phyloP scores from a whole-genome alignment of 2,113 vertebrate species.

The Pomatostomus ruficeps region DNA sequence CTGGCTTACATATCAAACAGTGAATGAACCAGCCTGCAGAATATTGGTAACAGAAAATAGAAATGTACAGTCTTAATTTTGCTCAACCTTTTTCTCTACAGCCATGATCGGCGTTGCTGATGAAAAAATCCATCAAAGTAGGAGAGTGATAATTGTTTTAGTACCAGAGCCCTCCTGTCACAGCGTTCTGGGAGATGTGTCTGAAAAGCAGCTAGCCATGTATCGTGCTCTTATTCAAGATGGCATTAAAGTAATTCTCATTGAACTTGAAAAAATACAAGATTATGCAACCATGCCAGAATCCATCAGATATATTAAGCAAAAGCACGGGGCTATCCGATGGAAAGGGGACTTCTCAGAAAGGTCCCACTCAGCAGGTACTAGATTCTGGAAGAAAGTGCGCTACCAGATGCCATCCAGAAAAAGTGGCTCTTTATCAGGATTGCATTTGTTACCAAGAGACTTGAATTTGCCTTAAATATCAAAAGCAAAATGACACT shows the following conservation, averaged over 20 bases:
- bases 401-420: conserved; percentile 85
- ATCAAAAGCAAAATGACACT: background rate
- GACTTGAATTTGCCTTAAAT: background rate
- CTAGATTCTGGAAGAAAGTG: conserved; percentile 88
- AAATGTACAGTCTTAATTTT: background rate
- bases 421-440: background rate
- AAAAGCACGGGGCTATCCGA: conserved; percentile 79
- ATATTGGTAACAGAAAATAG: background rate
- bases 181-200: conserved; percentile 42
- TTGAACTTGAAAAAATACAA: conserved; percentile 85
- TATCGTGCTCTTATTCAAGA: conserved; percentile 80
- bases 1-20: background rate
- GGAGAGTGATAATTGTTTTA: conserved; percentile 84
- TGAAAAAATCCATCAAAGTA: conserved; percentile 80
- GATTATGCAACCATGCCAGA: conserved; percentile 82
- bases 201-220: conserved; percentile 82
- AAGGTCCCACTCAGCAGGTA: conserved; percentile 58
- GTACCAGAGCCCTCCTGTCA: conserved; percentile 50
- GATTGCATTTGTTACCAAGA: background rate
- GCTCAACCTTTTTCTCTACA: conserved; percentile 32
- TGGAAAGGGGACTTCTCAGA: conserved; percentile 75
- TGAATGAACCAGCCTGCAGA: background rate
- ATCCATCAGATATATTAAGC: conserved; percentile 84
- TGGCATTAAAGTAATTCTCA: conserved; percentile 82
- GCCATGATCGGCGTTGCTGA: conserved; percentile 60